Evolutionary conservation across 2,797 vertebrate genomes (phyloP), one percentile per base, ranked within the genome.

Genomic region (Florisuga fusca): DNA sequence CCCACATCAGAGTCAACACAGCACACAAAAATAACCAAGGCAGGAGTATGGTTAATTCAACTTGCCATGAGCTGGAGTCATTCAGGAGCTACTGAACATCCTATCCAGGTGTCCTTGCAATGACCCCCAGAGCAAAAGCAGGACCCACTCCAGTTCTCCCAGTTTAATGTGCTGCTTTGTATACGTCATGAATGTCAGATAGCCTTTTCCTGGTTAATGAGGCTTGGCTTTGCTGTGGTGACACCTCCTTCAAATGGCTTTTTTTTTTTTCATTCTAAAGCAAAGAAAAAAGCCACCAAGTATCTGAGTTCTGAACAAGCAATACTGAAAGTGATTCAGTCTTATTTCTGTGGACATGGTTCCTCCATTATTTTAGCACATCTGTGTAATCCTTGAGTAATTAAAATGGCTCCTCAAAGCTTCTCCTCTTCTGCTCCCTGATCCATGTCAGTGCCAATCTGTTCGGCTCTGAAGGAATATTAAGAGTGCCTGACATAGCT

Each of bases 351-450:
- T 75, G 76, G 58, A 62, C 69, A 33, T 58, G 26, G 14, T 68
- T 71, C 22, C 58, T 34, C 66, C 36, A 29, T 94, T 89, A 80
- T 83, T 92, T 95, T 78, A 83, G 68, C 88, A 92, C 64, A 95
- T 81, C 86, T 95, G 58, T 93, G 90, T 93, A 96, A 95, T 94
- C 90, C 84, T 77, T 68, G 66, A 83, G 90, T 95, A 96, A 95
- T 96, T 96, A 97, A 95, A 95, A 89, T 0, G 0, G 48, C 79
- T 95, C 61, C 84, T 91, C 68, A 77, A 92, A 95, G 90, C 78
- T 80, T 87, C 79, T 74, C 87, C 78, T 93, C 48, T 87, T 80
- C 61, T 80, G 81, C 76, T 45, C 93, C 89, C 90, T 91, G 84
- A 95, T 92, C 84, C 1, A 0, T 83, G 87, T 74, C 81, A 76